phyloP scores from a whole-genome alignment of 2,797 vertebrate species.

The Acomys russatus region DNA sequence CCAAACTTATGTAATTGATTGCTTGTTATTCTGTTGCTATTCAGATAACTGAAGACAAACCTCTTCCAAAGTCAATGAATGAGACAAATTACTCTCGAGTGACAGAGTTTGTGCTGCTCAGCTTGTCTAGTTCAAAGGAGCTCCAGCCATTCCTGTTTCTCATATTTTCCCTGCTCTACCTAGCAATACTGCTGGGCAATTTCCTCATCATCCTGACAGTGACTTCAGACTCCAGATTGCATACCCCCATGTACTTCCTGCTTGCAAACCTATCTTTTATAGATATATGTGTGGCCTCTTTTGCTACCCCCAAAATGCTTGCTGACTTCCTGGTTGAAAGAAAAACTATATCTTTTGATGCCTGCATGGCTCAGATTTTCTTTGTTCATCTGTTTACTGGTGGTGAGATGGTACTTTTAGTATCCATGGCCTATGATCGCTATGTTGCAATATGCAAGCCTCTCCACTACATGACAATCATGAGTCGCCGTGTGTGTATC shows the following conservation, averaged over 20 bases:
- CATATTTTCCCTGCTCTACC: conserved; percentile 73
- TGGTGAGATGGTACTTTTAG: conserved; percentile 74
- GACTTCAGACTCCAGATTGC: conserved; percentile 54
- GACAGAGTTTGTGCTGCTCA: conserved; percentile 79
- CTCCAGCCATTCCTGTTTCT: conserved; percentile 76
- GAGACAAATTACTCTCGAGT: conserved; percentile 71
- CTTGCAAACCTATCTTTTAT: conserved; percentile 81
- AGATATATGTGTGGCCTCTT: conserved; percentile 79
- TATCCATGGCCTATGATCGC: conserved; percentile 80
- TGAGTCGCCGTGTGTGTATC: conserved; percentile 64
- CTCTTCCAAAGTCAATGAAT: conserved; percentile 74
- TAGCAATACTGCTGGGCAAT: conserved; percentile 77
- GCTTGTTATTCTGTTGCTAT: background rate
- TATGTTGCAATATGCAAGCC: conserved; percentile 78
- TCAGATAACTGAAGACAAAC: conserved; percentile 52
- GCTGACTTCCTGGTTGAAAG: conserved; percentile 56
- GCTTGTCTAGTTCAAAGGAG: conserved; percentile 74
- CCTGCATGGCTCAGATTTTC: conserved; percentile 75
- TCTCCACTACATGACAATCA: conserved; percentile 77
- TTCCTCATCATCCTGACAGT: conserved; percentile 80
- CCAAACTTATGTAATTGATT: background rate
- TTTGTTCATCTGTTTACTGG: conserved; percentile 79
- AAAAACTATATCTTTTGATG: conserved; percentile 78
- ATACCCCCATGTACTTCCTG: conserved; percentile 81
- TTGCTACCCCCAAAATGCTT: conserved; percentile 79